phyloP scores from a whole-genome alignment of 1,140 invertebrate genomes.

The Neodiprion virginianus region DNA sequence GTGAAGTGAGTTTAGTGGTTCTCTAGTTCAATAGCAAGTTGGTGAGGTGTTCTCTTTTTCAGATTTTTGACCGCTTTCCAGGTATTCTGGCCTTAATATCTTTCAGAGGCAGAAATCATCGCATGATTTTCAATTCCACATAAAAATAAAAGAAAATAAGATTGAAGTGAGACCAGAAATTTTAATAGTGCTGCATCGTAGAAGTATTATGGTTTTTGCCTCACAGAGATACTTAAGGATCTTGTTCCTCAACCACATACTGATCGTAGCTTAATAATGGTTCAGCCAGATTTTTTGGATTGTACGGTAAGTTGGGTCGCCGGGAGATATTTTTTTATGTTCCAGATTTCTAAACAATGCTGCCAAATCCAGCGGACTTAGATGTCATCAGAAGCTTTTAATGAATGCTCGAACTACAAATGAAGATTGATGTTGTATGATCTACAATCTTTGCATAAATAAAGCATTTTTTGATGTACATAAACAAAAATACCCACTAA shows the following conservation, averaged over 20 bases:
- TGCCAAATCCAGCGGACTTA: background rate
- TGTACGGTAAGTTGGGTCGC: background rate
- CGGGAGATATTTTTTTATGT: background rate
- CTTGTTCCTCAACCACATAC: too few relatives aligned
- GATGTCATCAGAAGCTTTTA: background rate
- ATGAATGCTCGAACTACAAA: background rate
- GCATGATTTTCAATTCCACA: too few relatives aligned
- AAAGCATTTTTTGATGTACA: background rate
- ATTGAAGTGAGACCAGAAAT: too few relatives aligned
- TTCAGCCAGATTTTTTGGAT: background rate
- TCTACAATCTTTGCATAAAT: background rate
- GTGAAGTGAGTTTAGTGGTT: slow-evolving; percentile 7
- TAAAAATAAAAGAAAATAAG: too few relatives aligned
- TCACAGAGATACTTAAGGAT: too few relatives aligned
- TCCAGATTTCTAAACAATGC: background rate
- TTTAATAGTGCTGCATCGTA: too few relatives aligned
- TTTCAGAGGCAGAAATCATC: background rate
- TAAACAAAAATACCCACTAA: background rate
- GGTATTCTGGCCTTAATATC: background rate
- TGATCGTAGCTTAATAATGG: background rate
- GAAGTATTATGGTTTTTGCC: too few relatives aligned
- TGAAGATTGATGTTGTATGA: background rate
- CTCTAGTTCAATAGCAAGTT: background rate
- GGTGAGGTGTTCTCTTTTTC: slow-evolving; percentile 3
- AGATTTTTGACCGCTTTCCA: background rate